These are phyloP conservation scores for Adela reaumurella DNA, from an alignment of 2,888 invertebrate species.

Conservation along the genomic window DNA sequence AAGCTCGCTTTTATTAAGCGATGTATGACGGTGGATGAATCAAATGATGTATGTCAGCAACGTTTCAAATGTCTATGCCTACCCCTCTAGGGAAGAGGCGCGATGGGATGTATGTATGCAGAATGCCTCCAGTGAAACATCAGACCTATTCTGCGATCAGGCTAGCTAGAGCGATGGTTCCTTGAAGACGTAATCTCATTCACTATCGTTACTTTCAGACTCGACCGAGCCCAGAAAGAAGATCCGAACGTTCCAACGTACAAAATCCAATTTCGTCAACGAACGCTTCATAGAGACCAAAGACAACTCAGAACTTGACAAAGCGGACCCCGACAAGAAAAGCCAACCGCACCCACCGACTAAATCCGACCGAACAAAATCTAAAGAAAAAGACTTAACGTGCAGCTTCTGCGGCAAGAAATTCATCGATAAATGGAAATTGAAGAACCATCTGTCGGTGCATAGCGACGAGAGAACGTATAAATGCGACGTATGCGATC, in stretches of 20 bases:
- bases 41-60: too few relatives aligned
- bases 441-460: neutral
- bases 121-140: too few relatives aligned
- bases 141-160: too few relatives aligned
- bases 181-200: too few relatives aligned
- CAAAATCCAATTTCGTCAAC: neutral
- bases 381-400: neutral
- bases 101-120: neutral
- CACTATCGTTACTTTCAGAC: too few relatives aligned
- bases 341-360: too few relatives aligned
- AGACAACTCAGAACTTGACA: neutral
- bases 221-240: neutral
- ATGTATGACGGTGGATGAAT: too few relatives aligned
- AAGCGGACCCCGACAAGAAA: neutral
- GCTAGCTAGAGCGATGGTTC: too few relatives aligned
- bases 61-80: too few relatives aligned
- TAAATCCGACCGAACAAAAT: neutral
- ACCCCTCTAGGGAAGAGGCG: too few relatives aligned
- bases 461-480: neutral
- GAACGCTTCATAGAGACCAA: neutral
- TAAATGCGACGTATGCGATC: neutral
- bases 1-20: too few relatives aligned
- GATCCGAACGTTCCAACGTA: neutral
- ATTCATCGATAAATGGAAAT: neutral
- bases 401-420: neutral